Evolutionary conservation across 2,113 vertebrate genomes (phyloP).

Genomic region (Mustela nigripes): DNA sequence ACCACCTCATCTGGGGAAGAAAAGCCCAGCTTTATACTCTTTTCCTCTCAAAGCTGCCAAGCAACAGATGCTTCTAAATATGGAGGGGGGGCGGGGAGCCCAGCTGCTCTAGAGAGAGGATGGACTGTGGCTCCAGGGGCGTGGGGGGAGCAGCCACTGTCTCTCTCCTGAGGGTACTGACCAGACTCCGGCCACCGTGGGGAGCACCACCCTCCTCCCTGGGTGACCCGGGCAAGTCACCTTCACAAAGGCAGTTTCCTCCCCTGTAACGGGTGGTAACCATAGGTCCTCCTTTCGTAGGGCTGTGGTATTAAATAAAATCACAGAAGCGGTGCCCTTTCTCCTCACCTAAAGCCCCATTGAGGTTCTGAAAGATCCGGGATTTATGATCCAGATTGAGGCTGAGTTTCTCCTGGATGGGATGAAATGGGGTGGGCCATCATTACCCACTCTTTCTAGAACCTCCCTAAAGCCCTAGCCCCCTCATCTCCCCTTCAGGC

Average conservation of each 20-base stretch:
- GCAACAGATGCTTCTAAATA: not conserved
- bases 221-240: not conserved
- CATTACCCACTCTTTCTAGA: not conserved
- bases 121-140: accelerated
- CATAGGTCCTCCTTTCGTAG: not conserved
- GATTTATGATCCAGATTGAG: conserved; percentile 90
- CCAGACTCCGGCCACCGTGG: not conserved
- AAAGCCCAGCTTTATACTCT: not conserved
- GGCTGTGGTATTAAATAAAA: not conserved
- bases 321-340: not conserved
- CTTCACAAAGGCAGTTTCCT: not conserved
- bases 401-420: conserved; percentile 86
- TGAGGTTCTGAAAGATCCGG: conserved; percentile 91
- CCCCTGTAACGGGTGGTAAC: not conserved
- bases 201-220: not conserved
- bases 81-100: not conserved
- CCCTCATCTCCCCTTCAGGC: not conserved
- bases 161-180: not conserved
- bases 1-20: conserved; percentile 89
- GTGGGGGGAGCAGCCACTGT: not conserved
- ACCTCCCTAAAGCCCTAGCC: not conserved
- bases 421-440: not conserved
- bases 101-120: not conserved
- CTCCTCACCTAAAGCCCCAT: conserved; percentile 90
- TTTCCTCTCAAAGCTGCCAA: not conserved